These are phyloP conservation scores for Muntiacus muntjak DNA, from an alignment of 2,113 vertebrate species.

Conservation along the genomic window DNA sequence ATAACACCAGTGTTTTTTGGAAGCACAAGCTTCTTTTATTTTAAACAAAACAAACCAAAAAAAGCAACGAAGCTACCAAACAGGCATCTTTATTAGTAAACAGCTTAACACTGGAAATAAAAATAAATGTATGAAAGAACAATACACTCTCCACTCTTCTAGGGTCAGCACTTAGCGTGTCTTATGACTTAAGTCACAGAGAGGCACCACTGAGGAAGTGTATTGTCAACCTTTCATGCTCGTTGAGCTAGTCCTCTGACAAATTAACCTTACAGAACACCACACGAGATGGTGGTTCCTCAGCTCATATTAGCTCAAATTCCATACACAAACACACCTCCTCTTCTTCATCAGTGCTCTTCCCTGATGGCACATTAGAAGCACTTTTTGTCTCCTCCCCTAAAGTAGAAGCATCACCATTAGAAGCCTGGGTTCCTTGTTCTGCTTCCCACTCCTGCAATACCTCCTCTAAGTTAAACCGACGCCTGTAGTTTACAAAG, in stretches of 20 bases:
- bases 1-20: slow-evolving; percentile 74
- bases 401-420: slow-evolving; percentile 91
- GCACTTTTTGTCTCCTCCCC: slow-evolving; percentile 96
- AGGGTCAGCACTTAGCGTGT: slow-evolving; percentile 71
- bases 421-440: slow-evolving; percentile 93
- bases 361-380: slow-evolving; percentile 94
- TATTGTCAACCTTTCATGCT: slow-evolving; percentile 78
- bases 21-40: slow-evolving; percentile 80
- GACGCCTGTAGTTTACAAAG: slow-evolving; percentile 99
- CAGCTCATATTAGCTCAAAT: slow-evolving; percentile 82
- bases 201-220: slow-evolving; percentile 73
- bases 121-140: slow-evolving; percentile 74
- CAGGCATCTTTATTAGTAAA: slow-evolving; percentile 76
- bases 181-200: slow-evolving; percentile 71
- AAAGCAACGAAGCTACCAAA: slow-evolving; percentile 73
- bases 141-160: slow-evolving; percentile 77
- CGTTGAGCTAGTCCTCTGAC: slow-evolving; percentile 75
- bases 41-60: slow-evolving; percentile 69
- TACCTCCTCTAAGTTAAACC: slow-evolving; percentile 99
- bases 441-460: slow-evolving; percentile 99
- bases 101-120: slow-evolving; percentile 76
- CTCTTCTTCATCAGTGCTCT: slow-evolving; percentile 98
- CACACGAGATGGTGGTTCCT: slow-evolving; percentile 79
- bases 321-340: slow-evolving; percentile 92
- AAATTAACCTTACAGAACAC: slow-evolving; percentile 78